These are phyloP conservation scores for Cerastoderma edule DNA, from an alignment of 2,888 invertebrate genomes.

Conservation along the genomic window DNA sequence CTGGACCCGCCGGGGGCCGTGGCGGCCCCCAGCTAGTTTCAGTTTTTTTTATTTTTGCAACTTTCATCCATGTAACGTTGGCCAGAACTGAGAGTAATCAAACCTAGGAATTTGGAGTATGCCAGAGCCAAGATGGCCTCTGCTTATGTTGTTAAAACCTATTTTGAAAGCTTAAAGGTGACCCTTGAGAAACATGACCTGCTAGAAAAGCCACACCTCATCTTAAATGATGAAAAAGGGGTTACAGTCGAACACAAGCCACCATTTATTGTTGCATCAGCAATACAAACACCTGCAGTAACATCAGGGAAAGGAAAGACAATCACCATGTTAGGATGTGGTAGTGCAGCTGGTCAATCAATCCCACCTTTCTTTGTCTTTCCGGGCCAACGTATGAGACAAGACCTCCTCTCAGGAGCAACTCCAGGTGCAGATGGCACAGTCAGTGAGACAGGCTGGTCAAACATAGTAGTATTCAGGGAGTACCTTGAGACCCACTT, in stretches of 20 bases:
- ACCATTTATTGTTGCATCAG: conserved; percentile 23
- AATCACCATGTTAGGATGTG: conserved; percentile 31
- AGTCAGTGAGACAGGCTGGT: conserved; percentile 34
- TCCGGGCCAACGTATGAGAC: conserved; percentile 26
- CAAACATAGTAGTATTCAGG: conserved; percentile 30
- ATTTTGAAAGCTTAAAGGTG: conserved; percentile 21
- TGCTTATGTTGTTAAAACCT: conserved; percentile 18
- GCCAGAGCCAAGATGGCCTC: conserved; percentile 18
- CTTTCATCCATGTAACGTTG: conserved; percentile 16
- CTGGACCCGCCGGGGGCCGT: too few relatives aligned
- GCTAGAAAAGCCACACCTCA: conserved; percentile 30
- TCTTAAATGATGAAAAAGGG: conserved; percentile 53
- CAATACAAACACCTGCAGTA: not conserved
- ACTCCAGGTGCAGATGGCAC: conserved; percentile 14
- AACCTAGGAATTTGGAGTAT: conserved; percentile 12
- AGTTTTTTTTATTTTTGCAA: too few relatives aligned
- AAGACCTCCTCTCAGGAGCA: conserved; percentile 15
- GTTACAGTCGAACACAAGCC: conserved; percentile 33
- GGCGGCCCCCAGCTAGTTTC: too few relatives aligned
- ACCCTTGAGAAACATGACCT: conserved; percentile 36
- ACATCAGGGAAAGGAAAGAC: conserved; percentile 19
- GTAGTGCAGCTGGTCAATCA: conserved; percentile 30
- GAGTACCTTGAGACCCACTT: conserved; percentile 28
- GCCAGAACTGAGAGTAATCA: conserved; percentile 31
- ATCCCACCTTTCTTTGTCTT: conserved; percentile 44